A percentile compares a stretch with the other conserved stretches of the same genome.
These are phyloP conservation scores for Caenorhabditis panamensis DNA, from an alignment of 2,888 invertebrate species.

Conservation along the genomic window DNA sequence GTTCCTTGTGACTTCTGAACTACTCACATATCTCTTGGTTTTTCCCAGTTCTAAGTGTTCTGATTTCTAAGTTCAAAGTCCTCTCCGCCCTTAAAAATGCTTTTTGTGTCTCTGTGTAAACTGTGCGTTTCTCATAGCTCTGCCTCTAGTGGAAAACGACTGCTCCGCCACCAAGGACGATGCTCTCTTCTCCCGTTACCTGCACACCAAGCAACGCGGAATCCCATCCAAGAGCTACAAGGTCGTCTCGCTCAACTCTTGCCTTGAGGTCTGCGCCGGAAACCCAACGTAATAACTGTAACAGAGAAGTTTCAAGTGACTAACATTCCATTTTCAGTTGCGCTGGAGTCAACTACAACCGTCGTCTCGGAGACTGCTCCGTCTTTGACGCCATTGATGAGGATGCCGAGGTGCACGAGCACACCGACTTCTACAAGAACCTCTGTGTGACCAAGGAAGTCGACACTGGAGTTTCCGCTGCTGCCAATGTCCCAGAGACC, in stretches of 20 bases:
- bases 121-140: constrained; percentile 61
- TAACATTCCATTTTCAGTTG: constrained; percentile 65
- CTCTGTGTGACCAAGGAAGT: constrained; percentile 79
- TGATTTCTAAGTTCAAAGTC: constrained; percentile 36
- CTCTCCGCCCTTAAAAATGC: constrained; percentile 11
- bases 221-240: constrained; percentile 75
- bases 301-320: constrained; percentile 7
- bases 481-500: constrained; percentile 78
- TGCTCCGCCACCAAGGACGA: constrained; percentile 76
- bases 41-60: too few relatives aligned
- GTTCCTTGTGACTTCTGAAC: constrained; percentile 16
- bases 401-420: constrained; percentile 74
- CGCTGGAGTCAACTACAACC: constrained; percentile 81
- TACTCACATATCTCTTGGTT: too few relatives aligned
- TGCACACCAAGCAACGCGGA: constrained; percentile 78
- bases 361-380: constrained; percentile 78
- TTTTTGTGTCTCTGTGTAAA: constrained; percentile 50
- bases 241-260: constrained; percentile 77
- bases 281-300: constrained; percentile 68
- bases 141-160: constrained; percentile 73
- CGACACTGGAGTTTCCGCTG: constrained; percentile 76
- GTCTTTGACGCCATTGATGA: constrained; percentile 76
- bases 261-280: constrained; percentile 77
- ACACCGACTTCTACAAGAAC: constrained; percentile 81
- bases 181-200: constrained; percentile 78